phyloP scores from a whole-genome alignment of 2,113 vertebrate genomes.

The Labeo catla region DNA sequence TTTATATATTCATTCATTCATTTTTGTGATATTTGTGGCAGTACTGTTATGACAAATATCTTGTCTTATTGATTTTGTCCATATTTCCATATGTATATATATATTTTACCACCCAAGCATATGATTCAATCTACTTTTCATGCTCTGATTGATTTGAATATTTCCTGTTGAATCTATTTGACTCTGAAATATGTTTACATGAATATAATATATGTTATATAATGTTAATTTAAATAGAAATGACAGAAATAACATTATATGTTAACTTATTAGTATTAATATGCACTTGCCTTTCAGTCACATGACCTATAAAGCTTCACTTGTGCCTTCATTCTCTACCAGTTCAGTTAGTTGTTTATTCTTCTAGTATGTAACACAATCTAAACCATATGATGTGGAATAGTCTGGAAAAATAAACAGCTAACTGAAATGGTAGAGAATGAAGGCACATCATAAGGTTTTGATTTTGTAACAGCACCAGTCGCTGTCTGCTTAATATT shows the following conservation, averaged over 20 bases:
- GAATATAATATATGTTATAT: neutral
- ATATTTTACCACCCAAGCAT: too few species aligned
- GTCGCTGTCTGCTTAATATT: neutral
- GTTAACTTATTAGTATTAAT: neutral
- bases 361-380: neutral
- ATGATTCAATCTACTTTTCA: neutral
- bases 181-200: neutral
- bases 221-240: neutral
- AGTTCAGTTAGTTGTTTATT: neutral
- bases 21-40: too few species aligned
- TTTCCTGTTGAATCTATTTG: too few species aligned
- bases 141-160: neutral
- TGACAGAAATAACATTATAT: neutral
- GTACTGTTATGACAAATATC: too few species aligned
- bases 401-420: too few species aligned
- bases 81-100: too few species aligned
- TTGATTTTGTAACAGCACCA: neutral
- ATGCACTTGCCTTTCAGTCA: neutral
- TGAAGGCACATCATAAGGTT: neutral
- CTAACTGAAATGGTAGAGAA: too few species aligned
- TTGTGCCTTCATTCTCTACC: neutral
- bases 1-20: too few species aligned
- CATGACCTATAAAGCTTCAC: neutral
- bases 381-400: too few species aligned
- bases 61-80: too few species aligned